A percentile compares a stretch with the other conserved stretches of the same genome.
Conservation (phyloP, 2,888 invertebrate genomes). For the Cylloceria caligata region DNA sequence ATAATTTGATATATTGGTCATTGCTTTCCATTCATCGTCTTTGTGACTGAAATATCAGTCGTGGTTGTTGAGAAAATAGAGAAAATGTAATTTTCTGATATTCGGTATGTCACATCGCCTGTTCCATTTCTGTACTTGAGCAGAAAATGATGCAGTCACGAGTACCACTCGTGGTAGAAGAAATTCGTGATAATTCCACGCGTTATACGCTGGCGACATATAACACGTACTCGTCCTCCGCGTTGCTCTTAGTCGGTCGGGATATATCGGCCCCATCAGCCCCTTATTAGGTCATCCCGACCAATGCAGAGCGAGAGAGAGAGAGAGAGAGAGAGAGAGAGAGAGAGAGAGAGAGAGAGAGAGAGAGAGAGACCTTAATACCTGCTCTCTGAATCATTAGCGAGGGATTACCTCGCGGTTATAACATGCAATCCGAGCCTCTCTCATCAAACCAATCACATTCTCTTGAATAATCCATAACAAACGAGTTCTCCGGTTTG, state of each 20-base stretch:
- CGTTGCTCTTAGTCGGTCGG: slow-evolving; percentile 20
- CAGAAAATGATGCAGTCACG: background rate
- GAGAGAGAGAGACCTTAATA: slow-evolving; percentile 24
- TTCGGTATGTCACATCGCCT: no score
- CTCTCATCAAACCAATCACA: slow-evolving; percentile 34
- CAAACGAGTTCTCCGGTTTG: slow-evolving; percentile 35
- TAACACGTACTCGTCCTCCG: background rate
- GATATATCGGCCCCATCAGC: slow-evolving; percentile 10
- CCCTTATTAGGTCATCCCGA: slow-evolving; percentile 62
- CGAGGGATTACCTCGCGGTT: slow-evolving; percentile 33
- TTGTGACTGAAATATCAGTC: no score
- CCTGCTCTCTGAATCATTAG: slow-evolving; percentile 53
- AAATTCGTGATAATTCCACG: slow-evolving; percentile 41
- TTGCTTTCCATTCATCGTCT: no score
- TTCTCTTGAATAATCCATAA: slow-evolving; percentile 40
- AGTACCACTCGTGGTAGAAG: slow-evolving; percentile 6
- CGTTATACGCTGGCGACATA: slow-evolving; percentile 21
- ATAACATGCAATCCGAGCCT: slow-evolving; percentile 39
- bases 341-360: slow-evolving; percentile 17
- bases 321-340: slow-evolving; percentile 10
- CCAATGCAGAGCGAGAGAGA: slow-evolving; percentile 26
- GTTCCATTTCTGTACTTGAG: background rate
- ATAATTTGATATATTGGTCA: no score
- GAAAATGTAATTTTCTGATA: no score
- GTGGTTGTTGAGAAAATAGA: no score